Base-by-base conservation (phyloP, 2,113 vertebrate species). In the Paracanthobrama guichenoti region DNA sequence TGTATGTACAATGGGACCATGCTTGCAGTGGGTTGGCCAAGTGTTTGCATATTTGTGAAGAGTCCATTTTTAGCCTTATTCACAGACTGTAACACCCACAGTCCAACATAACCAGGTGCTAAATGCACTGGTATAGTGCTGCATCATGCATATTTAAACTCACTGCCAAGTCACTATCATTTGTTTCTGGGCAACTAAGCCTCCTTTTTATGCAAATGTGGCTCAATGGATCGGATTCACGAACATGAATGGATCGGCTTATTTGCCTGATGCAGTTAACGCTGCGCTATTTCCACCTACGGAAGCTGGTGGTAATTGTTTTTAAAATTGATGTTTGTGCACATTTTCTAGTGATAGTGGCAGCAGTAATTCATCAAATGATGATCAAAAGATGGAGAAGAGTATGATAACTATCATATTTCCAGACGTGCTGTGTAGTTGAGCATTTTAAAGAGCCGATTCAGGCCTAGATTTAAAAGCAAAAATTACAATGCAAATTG, bases 61-160 rank as follows among this genome's bases (percentile, higher is more conserved):
- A 73, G 42, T 73, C 71, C 42, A 73, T 48, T 73, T 73, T 73
- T 73, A 73, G 71, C n/a, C 42, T 46, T 24, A 48, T 73, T 48
- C 42, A 48, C 42, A 73, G 48, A 73, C n/a, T 46, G 44, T 46
- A 73, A 48, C 42, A 73, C 69, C 42, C 69, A 73, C 42, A 46
- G 7, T 48, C 12, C 42, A 48, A 26, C 42, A 73, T 46, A 48
- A 46, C 67, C 42, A 46, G 71, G 42, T 73, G 71, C 71, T 73
- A 48, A 73, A 73, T 73, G 42, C 71, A 73, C n/a, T 48, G 22
- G 42, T 72, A 48, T 26, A 73, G 42, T 12, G 13, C 71, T 26
- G 3, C 71, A 73, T 73, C 71, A 26, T 73, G 71, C 71, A 26
- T 48, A 46, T 48, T 48, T 24, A 26, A 14, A 73, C 48, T 26